Base-by-base conservation (phyloP, 2,888 invertebrate genomes). In the Cancer borealis region DNA sequence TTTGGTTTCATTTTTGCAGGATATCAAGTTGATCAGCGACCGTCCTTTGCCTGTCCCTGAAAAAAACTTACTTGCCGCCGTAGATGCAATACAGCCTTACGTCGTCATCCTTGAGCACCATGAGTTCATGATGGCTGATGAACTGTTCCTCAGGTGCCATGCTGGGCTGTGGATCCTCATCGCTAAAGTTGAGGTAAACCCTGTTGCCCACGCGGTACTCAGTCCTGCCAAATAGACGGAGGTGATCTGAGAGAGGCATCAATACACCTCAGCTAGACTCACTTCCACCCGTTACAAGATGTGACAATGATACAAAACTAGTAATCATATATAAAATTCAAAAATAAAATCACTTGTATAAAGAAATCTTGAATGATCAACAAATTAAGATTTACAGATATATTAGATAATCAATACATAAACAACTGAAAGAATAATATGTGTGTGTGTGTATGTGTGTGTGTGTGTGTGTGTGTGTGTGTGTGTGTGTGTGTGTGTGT, bases 181-280 rank as follows among this genome's bases (percentile, higher is more conserved):
- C 94, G n/a, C 94, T 94, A 30, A 95, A 94, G 91, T 95, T 95
- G 60, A 95, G 95, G 93, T 95, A 95, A 39, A 95, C 95, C 95
- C 95, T 95, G 94, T 95, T 95, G 4, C 95, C 95, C 95, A 95
- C 94, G 3, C 95, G 93, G 92, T 95, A 95, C 95, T 95, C 95
- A 2, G 95, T 95, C 94, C 95, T 95, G 94, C 21, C 54, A 79
- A 21, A 49, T 14, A 47, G 26, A 88, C 26, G 39, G n/a, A 45
- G 45, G 92, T 6, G 39, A 39, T 60, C 66, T 54, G n/a, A 88
- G 60, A 26, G 73, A 73, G n/a, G 73, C 73, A 21, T 73, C n/a
- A 21, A 73, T 26, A 73, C 26, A 26, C 73, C 10, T 10, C 73
- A 73, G 73, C 26, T 60, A 6, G 26, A 54, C 8, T 73, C 26